Percentiles rank a stretch among this genome's conserved stretches.
Evolutionary conservation across 2,113 vertebrate species (phyloP).

Genomic region (Gymnobelideus leadbeateri): DNA sequence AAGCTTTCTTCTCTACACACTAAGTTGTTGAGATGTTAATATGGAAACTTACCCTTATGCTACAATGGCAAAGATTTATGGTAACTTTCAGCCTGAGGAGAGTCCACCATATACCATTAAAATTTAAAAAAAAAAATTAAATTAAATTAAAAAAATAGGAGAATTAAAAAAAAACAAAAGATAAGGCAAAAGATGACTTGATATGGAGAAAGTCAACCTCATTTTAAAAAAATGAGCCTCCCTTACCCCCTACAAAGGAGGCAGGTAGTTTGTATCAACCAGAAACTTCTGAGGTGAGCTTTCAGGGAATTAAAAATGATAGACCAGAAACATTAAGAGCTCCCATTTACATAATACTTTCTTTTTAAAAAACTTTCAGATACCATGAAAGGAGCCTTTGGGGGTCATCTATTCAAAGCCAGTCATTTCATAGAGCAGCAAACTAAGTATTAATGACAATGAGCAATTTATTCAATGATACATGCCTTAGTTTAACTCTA

Average conservation of each 20-base stretch:
- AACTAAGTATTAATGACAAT: background rate
- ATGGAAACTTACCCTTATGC: background rate
- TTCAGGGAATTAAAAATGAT: conserved; percentile 11
- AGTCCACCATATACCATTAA: background rate
- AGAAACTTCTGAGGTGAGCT: background rate
- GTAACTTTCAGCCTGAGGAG: background rate
- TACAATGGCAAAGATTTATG: background rate
- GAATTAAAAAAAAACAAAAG: background rate
- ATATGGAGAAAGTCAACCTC: background rate
- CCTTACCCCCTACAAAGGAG: conserved; percentile 12
- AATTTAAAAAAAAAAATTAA: too few species aligned
- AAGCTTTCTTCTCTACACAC: background rate
- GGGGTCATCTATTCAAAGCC: background rate
- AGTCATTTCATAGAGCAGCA: background rate
- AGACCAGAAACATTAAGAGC: background rate
- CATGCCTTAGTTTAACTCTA: background rate
- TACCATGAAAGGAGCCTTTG: background rate
- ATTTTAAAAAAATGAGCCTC: background rate
- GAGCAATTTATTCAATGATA: background rate
- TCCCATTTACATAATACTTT: background rate
- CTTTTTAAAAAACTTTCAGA: background rate
- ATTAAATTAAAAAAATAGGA: too few species aligned
- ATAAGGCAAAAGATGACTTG: background rate
- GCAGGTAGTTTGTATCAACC: background rate
- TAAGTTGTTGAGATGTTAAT: background rate